Conservation (phyloP, 1,140 invertebrate genomes). For the Meloidogyne floridensis region DNA sequence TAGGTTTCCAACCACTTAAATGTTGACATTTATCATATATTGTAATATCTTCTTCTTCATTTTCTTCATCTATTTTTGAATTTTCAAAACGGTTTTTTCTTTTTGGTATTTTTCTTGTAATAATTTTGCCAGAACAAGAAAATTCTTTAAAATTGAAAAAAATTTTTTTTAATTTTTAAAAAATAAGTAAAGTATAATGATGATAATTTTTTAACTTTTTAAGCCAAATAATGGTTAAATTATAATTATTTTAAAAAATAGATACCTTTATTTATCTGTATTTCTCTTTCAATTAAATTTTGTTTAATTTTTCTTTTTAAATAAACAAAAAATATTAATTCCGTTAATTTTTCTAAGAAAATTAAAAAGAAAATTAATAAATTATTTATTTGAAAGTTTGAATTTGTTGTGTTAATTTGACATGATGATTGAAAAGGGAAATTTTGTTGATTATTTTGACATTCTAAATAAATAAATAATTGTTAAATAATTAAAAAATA, state of each 20-base stretch:
- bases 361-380: neutral
- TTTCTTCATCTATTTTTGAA: neutral
- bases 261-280: too few species aligned
- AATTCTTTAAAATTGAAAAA: too few species aligned
- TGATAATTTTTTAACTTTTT: too few species aligned
- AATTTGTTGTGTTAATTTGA: neutral
- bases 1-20: neutral
- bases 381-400: too few species aligned
- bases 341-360: constrained; percentile 11
- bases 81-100: neutral
- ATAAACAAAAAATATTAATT: constrained; percentile 21
- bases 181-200: too few species aligned
- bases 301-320: constrained; percentile 8
- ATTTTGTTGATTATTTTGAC: too few species aligned
- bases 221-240: too few species aligned
- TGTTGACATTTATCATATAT: neutral
- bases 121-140: too few species aligned
- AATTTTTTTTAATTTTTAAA: too few species aligned
- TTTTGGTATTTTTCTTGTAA: neutral
- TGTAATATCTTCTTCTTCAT: neutral
- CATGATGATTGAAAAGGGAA: neutral
- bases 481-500: too few species aligned
- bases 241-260: too few species aligned
- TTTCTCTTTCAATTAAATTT: neutral
- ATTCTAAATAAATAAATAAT: too few species aligned